Evolutionary conservation across 2,797 vertebrate species (phyloP), one percentile per base, ranked within the genome.

Genomic region (Gallirallus australis): DNA sequence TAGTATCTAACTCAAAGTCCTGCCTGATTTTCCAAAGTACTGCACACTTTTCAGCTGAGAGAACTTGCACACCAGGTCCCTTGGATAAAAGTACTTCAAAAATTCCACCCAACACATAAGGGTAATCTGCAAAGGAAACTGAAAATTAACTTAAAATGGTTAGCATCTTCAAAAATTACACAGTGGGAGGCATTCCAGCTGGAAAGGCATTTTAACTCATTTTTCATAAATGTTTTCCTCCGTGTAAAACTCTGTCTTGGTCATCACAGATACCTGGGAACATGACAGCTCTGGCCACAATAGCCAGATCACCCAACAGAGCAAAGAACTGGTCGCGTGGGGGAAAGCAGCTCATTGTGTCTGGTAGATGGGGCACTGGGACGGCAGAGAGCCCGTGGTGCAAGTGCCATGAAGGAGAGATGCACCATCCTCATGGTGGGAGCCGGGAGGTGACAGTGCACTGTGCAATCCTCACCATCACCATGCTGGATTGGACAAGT

Each of bases 1-100:
- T 94, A 92, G 78, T 50, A 92, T 64, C 48, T 87, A 91, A 63
- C 68, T 89, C 23, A 28, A 94, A 96, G 60, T 66, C 30, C 35
- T 93, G 73, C 31, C 42, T 77, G 39, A 42, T 66, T 25, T 7
- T 82, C 2, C 0, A 39, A 90, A 70, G 45, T 24, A 50, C 39
- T 60, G 24, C 53, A 88, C 0, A 4, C 31, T 52, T 4, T 50
- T 80, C 71, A 82, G 52, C 63, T 80, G 60, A 56, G 60, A 76
- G 66, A 66, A 39, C 21, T 60, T 66, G 56, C 65, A 57, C 31
- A 81, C 52, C 48, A 79, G 23, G 63, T 56, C 33, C 33, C 28
- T 82, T 7, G 7, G 23, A 88, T 31, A 48, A 45, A 82, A 86
- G 31, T 64, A 50, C 25, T 71, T 80, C 59, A 42, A 80, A 91